Evolutionary conservation across 2,797 vertebrate genomes (phyloP).

Genomic region (Monodelphis domestica): DNA sequence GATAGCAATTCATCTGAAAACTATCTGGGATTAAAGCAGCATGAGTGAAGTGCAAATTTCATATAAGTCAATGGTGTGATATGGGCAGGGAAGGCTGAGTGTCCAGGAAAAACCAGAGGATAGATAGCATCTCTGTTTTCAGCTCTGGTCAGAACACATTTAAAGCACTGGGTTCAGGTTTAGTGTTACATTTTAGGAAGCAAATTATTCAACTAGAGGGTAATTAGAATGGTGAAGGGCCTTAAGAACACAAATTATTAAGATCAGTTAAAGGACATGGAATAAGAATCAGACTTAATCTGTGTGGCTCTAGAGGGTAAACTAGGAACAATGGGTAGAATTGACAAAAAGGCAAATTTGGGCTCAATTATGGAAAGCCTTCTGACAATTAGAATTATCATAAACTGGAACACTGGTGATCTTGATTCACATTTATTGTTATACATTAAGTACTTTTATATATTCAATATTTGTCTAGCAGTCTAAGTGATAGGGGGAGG

Average conservation of each 20-base stretch:
- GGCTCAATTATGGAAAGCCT: not conserved
- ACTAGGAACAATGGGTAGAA: not conserved
- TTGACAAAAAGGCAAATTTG: not conserved
- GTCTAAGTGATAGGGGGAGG: not conserved
- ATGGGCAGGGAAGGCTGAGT: not conserved
- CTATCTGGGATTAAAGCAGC: not conserved
- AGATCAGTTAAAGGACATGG: no score
- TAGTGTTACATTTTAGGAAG: not conserved
- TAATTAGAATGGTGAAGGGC: not conserved
- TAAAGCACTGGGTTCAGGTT: not conserved
- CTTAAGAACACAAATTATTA: not conserved
- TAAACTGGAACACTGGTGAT: constrained; percentile 34
- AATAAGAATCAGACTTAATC: not conserved
- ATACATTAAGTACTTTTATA: not conserved
- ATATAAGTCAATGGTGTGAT: not conserved
- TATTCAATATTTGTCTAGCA: not conserved
- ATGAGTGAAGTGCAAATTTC: not conserved
- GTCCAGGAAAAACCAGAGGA: not conserved
- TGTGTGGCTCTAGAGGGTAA: not conserved
- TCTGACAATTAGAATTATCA: not conserved
- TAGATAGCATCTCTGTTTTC: not conserved
- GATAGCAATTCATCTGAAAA: not conserved
- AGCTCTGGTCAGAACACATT: not conserved
- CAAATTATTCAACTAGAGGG: not conserved
- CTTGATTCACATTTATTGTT: constrained; percentile 51